Evolutionary conservation across 2,113 vertebrate genomes (phyloP).

Genomic region (Buteo buteo): DNA sequence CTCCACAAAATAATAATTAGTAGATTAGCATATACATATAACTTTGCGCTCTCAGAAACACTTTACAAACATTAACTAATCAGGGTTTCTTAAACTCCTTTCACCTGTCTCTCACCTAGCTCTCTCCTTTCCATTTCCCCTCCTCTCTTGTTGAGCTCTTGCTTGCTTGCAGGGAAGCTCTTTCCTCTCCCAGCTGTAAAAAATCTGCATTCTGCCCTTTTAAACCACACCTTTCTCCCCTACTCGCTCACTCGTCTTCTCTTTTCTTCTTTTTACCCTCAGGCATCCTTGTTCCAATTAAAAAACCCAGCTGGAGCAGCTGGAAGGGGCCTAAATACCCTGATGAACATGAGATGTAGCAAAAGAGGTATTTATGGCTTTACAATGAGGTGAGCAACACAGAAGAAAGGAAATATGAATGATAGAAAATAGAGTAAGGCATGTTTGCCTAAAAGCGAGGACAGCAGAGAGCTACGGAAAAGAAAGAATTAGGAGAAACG

Average conservation of each 20-base stretch:
- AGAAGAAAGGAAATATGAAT: neutral
- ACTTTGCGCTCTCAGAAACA: neutral
- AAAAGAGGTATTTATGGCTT: neutral
- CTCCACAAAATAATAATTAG: neutral
- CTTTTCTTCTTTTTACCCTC: neutral
- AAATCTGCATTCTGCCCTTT: neutral
- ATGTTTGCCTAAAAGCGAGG: neutral
- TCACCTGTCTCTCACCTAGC: neutral
- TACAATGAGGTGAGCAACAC: neutral
- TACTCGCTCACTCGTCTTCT: neutral
- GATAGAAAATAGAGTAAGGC: neutral
- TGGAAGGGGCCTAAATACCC: constrained; percentile 1
- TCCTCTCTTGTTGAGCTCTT: neutral
- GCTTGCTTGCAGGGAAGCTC: neutral
- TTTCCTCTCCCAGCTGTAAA: neutral
- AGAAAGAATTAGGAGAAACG: neutral
- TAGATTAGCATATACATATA: neutral
- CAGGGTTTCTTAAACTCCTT: neutral
- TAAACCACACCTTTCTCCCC: neutral
- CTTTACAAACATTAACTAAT: neutral
- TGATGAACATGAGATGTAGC: neutral
- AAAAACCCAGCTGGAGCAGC: neutral
- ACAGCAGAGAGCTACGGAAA: neutral
- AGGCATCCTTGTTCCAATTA: constrained; percentile 14
- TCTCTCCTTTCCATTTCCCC: neutral